A percentile compares a stretch with the other conserved stretches of the same genome.
Evolutionary conservation across 2,113 vertebrate genomes (phyloP).

Genomic region (Macquaria ambigua): DNA sequence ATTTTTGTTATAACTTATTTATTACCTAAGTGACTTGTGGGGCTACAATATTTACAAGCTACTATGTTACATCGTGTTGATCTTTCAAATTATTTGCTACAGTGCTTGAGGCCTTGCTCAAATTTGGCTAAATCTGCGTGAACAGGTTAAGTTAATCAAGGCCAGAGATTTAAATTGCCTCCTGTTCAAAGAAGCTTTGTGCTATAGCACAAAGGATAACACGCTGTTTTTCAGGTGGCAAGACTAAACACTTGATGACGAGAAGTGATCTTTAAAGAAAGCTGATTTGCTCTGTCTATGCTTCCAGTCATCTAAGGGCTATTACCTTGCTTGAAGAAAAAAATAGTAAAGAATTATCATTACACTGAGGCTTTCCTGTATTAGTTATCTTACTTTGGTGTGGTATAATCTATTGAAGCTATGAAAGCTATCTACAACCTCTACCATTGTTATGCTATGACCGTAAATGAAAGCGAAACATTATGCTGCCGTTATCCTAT

Average conservation of each 20-base stretch:
- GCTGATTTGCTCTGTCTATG: background rate
- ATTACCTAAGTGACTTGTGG: constrained; percentile 12
- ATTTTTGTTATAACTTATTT: constrained; percentile 45
- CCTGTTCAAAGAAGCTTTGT: background rate
- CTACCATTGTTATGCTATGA: background rate
- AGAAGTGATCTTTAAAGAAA: constrained; percentile 43
- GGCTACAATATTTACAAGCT: constrained; percentile 41
- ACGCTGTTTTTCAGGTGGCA: background rate
- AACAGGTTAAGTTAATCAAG: constrained; percentile 16
- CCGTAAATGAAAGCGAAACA: constrained; percentile 63
- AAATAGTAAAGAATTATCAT: constrained; percentile 5
- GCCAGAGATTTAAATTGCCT: background rate
- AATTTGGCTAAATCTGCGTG: background rate
- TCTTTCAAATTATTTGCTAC: constrained; percentile 27
- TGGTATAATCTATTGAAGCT: constrained; percentile 14
- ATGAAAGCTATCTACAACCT: constrained; percentile 11
- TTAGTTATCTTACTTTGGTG: constrained; percentile 15
- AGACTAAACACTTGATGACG: background rate
- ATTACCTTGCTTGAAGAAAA: constrained; percentile 15
- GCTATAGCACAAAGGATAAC: background rate
- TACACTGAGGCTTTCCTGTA: background rate
- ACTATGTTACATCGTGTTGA: constrained; percentile 28
- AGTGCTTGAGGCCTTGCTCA: background rate
- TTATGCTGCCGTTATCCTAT: constrained; percentile 16
- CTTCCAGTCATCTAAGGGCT: background rate